Conservation (phyloP, 1,140 invertebrate genomes). For the honey bee (Apis mellifera) region DNA sequence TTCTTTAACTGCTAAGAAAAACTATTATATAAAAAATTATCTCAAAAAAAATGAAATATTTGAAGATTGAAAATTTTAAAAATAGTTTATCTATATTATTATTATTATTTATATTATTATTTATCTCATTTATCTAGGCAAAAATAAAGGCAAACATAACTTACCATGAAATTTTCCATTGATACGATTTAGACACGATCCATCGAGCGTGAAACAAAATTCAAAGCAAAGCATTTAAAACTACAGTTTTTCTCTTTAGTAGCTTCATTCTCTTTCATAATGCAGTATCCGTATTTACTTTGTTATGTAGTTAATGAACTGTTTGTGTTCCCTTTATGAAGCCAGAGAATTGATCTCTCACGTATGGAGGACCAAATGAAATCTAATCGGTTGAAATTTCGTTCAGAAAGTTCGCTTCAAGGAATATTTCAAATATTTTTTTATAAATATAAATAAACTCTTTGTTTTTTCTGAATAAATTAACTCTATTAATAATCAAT, state of each 20-base stretch:
- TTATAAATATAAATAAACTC: neutral
- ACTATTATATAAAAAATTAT: neutral
- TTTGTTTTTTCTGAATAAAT: neutral
- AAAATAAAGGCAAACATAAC: neutral
- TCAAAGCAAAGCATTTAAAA: neutral
- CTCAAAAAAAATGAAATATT: neutral
- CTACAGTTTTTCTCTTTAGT: neutral
- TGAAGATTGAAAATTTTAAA: neutral
- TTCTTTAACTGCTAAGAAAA: neutral
- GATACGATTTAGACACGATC: neutral
- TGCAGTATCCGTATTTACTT: neutral
- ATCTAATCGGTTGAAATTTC: constrained; percentile 55
- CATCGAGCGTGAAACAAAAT: constrained; percentile 20
- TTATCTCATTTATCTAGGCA: too few relatives aligned
- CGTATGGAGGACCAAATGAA: constrained; percentile 3
- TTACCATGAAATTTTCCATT: neutral
- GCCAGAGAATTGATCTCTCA: constrained; percentile 3
- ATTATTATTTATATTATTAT: too few relatives aligned
- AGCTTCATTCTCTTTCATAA: neutral
- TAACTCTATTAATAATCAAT: constrained; percentile 4
- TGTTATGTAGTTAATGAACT: constrained; percentile 43
- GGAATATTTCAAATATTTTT: neutral
- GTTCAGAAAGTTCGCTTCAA: constrained; percentile 29
- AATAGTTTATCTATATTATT: too few relatives aligned
- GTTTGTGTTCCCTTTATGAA: constrained; percentile 1